Percentiles rank a stretch among this genome's conserved stretches.
phyloP scores from a whole-genome alignment of 2,888 invertebrate species.

The Phytoseiulus persimilis region DNA sequence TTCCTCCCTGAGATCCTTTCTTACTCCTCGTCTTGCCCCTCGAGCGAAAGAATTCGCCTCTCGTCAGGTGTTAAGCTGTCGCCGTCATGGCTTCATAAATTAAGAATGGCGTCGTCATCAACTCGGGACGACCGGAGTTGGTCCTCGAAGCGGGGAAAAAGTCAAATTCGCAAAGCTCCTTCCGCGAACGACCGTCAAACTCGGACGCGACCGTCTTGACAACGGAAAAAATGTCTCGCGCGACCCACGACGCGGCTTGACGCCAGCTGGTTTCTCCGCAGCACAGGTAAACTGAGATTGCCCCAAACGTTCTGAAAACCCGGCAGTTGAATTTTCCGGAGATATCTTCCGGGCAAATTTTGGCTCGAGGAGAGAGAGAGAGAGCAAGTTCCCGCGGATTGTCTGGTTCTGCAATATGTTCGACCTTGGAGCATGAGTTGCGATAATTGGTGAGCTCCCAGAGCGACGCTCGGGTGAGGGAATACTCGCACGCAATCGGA shows the following conservation, averaged over 20 bases:
- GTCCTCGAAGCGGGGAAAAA: not conserved
- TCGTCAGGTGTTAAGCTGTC: slow-evolving; percentile 5
- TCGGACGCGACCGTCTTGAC: not conserved
- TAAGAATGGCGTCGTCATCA: not conserved
- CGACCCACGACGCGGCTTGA: not conserved
- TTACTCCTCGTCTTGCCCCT: not conserved
- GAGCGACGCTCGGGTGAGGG: not conserved
- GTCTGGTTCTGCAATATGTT: no score
- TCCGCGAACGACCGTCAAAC: not conserved
- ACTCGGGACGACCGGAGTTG: not conserved
- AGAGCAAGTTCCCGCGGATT: not conserved
- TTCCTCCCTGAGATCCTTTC: not conserved
- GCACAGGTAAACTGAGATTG: not conserved
- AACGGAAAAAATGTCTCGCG: not conserved
- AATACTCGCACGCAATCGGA: not conserved
- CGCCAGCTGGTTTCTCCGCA: not conserved
- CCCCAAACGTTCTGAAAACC: no score
- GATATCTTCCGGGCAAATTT: not conserved
- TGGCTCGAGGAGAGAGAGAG: not conserved
- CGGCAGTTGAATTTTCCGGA: not conserved
- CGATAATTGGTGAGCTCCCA: not conserved
- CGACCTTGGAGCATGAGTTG: not conserved
- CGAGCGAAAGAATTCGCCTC: not conserved
- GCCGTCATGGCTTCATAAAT: not conserved
- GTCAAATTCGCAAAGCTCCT: not conserved